These are phyloP conservation scores for Silurus asotus DNA, from an alignment of 2,113 vertebrate species.

Conservation along the genomic window DNA sequence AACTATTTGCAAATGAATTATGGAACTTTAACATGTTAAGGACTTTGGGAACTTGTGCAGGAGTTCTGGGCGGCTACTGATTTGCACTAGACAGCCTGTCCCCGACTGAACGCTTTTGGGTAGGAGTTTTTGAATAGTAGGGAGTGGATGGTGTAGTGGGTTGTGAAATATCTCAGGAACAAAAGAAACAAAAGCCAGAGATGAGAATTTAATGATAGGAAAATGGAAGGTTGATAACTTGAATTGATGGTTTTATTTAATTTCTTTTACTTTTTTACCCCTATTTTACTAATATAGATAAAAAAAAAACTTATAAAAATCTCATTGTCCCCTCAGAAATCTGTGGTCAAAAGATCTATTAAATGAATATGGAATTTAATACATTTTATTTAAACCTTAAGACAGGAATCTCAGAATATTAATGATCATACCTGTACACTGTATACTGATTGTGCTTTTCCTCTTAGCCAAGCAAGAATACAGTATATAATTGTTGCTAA, in stretches of 20 bases:
- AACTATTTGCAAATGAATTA: not conserved
- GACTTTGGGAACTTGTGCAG: not conserved
- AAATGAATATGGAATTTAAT: not conserved
- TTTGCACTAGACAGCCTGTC: slow-evolving; percentile 3
- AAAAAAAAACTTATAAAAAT: not conserved
- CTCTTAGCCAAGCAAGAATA: not conserved
- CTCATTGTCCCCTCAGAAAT: not conserved
- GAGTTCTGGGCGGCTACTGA: not conserved
- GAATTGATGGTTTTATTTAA: not conserved
- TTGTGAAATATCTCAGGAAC: not conserved
- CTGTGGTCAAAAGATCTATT: not conserved
- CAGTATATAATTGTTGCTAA: not conserved
- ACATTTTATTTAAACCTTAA: not conserved
- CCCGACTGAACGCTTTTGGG: not conserved
- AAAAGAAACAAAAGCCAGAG: not conserved
- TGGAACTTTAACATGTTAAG: not conserved
- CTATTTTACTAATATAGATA: not conserved
- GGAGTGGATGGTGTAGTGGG: not conserved
- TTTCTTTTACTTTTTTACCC: not conserved
- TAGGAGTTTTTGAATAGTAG: slow-evolving; percentile 19
- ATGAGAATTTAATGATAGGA: not conserved
- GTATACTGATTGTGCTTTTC: not conserved
- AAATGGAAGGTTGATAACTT: not conserved
- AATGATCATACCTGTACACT: not conserved
- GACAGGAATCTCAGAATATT: not conserved